Percentiles rank a stretch among this genome's conserved stretches.
These are phyloP conservation scores for Tetranychus urticae DNA, from an alignment of 1,140 invertebrate genomes.

Conservation along the genomic window DNA sequence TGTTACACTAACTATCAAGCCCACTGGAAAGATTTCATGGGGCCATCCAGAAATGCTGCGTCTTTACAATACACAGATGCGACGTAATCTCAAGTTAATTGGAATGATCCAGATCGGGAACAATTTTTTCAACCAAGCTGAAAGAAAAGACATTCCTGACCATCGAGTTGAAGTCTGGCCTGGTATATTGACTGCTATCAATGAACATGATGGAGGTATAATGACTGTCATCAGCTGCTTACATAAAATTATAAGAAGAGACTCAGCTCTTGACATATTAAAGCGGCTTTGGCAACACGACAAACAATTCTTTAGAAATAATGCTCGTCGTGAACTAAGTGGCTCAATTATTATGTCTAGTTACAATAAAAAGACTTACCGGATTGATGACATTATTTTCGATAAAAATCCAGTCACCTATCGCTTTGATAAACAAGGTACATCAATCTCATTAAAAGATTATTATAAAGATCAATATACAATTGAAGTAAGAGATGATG, in stretches of 20 bases:
- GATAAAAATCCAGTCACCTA: constrained; percentile 17
- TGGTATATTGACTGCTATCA: constrained; percentile 41
- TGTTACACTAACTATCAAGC: too few relatives aligned
- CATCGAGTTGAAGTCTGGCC: constrained; percentile 12
- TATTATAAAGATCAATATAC: constrained; percentile 22
- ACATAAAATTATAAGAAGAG: constrained; percentile 40
- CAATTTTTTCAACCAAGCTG: too few relatives aligned
- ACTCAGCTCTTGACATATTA: constrained; percentile 9
- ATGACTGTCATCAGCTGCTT: constrained; percentile 46
- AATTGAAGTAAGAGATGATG: constrained; percentile 17
- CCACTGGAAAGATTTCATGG: background rate
- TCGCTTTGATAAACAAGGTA: constrained; percentile 18
- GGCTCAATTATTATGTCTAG: constrained; percentile 22
- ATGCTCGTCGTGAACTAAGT: background rate
- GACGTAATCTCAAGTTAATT: background rate
- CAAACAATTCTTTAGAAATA: background rate
- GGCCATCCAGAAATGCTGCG: background rate
- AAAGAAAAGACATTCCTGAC: too few relatives aligned
- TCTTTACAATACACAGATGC: constrained; percentile 1
- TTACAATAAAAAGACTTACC: constrained; percentile 27
- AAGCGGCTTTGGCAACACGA: background rate
- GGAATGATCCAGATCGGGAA: background rate
- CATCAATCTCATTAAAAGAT: constrained; percentile 14
- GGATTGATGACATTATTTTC: constrained; percentile 26
- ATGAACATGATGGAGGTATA: constrained; percentile 42